Base-by-base conservation (phyloP, 2,888 invertebrate genomes). In the Amorpha juglandis region DNA sequence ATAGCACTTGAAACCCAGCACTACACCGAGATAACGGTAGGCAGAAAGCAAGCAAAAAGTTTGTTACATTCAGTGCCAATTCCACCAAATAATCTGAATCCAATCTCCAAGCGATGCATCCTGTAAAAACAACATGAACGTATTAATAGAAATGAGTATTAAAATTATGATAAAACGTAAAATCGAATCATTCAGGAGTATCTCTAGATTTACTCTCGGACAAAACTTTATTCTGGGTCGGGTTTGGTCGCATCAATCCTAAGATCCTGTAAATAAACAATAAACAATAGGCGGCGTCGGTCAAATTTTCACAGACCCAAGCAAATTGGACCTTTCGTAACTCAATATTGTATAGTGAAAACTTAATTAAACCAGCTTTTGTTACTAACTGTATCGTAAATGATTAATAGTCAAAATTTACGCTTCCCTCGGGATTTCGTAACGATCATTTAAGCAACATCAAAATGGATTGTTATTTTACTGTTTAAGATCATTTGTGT, bases 311-410 rank as follows among this genome's bases (percentile, higher is more conserved):
- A 50, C 19, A 38, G 19, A 12, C 38, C 38, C 16, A 58, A 55
- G 19, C 58, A 58, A 58, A 58, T 58, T 42, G 58, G 42, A 19
- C 42, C 42, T 42, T 42, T 42, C 16, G 58, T 42, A 42, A 58
- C 58, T 9, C 42, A 58, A 58, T 58, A 58, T 42, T 55, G 38
- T 42, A 1, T 50, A 58, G 42, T 42, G 58, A 38, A 42, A 58
- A 42, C 19, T 58, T 58, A 58, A 58, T 58, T 58, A 42, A 58
- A 58, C 16, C 38, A 58, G 42, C 42, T 42, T 58, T 58, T 42
- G 58, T 42, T 33, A 7, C 12, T 19, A 19, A 14, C 19, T 58
- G 58, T 42, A 19, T 19, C 58, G 19, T 58, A 38, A 58, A 58
- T 58, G 38, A 58, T 58, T 58, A 38, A 58, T 58, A 3, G 42